These are phyloP conservation scores for Strongylocentrotus purpuratus DNA, from an alignment of 35 echinoderm and acorn worm genomes.

Conservation along the genomic window DNA sequence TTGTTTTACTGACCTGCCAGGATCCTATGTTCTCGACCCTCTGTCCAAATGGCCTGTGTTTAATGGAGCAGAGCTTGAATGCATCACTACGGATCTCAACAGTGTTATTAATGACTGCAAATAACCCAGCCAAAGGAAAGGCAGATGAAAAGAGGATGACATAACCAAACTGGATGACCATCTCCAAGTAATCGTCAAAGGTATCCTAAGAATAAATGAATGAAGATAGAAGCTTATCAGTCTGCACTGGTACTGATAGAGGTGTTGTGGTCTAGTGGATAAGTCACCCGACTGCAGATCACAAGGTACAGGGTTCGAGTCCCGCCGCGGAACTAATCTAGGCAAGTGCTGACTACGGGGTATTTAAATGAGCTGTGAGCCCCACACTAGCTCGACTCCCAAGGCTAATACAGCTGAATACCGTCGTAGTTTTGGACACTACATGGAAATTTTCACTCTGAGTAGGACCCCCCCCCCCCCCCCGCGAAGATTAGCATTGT, in stretches of 20 bases:
- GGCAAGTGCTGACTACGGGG: too few relatives aligned
- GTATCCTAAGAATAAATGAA: constrained; percentile 69
- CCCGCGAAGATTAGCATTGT: too few relatives aligned
- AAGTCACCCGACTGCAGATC: too few relatives aligned
- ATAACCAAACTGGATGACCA: constrained; percentile 99
- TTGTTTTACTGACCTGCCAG: constrained; percentile 85
- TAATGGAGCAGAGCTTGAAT: constrained; percentile 95
- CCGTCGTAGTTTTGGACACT: too few relatives aligned
- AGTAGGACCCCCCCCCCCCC: too few relatives aligned
- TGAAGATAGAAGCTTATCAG: neutral
- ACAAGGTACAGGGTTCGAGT: too few relatives aligned
- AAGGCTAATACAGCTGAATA: too few relatives aligned
- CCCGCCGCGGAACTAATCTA: too few relatives aligned
- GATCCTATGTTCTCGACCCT: constrained; percentile 91
- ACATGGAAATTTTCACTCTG: too few relatives aligned
- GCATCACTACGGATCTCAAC: constrained; percentile 96
- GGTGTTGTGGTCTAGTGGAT: too few relatives aligned
- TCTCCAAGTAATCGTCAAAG: constrained; percentile 96
- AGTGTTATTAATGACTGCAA: constrained; percentile 85
- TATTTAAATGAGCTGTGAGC: too few relatives aligned
- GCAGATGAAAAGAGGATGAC: constrained; percentile 98
- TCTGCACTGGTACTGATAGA: neutral
- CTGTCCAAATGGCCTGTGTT: constrained; percentile 93
- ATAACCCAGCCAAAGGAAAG: constrained; percentile 90
- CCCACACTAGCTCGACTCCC: too few relatives aligned